Evolutionary conservation across 1,140 invertebrate genomes (phyloP).

Genomic region (Alviniconcha marisindica): DNA sequence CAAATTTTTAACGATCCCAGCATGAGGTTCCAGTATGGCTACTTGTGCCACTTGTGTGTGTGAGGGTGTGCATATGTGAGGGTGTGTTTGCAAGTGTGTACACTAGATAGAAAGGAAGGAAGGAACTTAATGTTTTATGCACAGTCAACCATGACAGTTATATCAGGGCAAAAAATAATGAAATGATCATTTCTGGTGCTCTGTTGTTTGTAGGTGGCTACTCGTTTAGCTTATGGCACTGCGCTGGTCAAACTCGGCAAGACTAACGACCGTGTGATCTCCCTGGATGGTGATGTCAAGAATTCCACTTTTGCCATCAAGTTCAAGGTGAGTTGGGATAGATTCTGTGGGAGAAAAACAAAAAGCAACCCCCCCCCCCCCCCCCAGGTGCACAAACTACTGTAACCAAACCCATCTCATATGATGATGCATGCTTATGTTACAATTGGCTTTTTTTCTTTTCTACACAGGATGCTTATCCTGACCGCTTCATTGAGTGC

Average conservation of each 20-base stretch:
- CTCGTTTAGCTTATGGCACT: constrained; percentile 95
- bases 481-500: constrained; percentile 94
- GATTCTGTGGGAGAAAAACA: no score
- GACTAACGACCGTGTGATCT: constrained; percentile 90
- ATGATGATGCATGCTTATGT: not conserved
- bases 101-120: no score
- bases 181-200: not conserved
- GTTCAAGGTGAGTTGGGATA: constrained; percentile 84
- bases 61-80: not conserved
- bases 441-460: not conserved
- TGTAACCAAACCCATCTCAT: no score
- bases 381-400: no score
- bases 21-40: no score
- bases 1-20: no score
- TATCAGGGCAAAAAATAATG: no score
- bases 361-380: no score
- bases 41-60: not conserved
- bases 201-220: constrained; percentile 83
- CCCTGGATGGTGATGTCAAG: constrained; percentile 97
- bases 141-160: no score
- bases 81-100: not conserved
- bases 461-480: constrained; percentile 73
- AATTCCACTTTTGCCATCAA: constrained; percentile 98
- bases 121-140: no score
- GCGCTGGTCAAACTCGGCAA: constrained; percentile 92